A percentile compares a stretch with the other conserved stretches of the same genome.
These are phyloP conservation scores for Tyria jacobaeae DNA, from an alignment of 2,888 invertebrate genomes.

Conservation along the genomic window DNA sequence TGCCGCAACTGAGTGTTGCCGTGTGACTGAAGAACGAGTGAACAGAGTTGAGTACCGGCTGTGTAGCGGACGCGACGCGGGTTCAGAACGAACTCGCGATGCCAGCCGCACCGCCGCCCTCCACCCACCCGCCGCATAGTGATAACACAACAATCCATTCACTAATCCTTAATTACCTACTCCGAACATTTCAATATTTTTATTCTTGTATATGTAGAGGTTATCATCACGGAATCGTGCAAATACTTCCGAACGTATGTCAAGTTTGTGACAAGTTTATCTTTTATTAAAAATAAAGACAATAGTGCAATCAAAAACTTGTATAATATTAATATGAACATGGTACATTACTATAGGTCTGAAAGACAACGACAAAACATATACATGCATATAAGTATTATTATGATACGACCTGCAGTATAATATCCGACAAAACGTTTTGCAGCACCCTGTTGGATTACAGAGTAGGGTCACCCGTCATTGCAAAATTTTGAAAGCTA, in stretches of 20 bases:
- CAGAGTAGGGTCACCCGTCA: no score
- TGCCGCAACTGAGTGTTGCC: constrained; percentile 81
- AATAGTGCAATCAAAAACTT: no score
- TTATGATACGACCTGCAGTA: no score
- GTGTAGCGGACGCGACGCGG: constrained; percentile 57
- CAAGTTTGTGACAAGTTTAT: no score
- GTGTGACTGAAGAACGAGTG: constrained; percentile 78
- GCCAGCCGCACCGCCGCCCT: constrained; percentile 46
- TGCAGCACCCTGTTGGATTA: no score
- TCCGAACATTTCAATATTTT: not conserved
- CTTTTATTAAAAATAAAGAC: no score
- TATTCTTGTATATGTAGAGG: not conserved
- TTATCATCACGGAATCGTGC: not conserved
- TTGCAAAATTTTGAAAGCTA: no score
- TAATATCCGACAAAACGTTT: no score
- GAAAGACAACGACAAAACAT: no score
- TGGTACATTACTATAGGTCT: no score
- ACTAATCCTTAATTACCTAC: constrained; percentile 48
- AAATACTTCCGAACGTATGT: not conserved
- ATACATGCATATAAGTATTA: no score
- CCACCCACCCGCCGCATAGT: constrained; percentile 55
- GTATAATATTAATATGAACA: no score
- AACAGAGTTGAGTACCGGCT: constrained; percentile 54
- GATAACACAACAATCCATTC: constrained; percentile 59
- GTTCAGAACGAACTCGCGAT: constrained; percentile 68